phyloP scores from a whole-genome alignment of 2,113 vertebrate species.

The Coturnix japonica region DNA sequence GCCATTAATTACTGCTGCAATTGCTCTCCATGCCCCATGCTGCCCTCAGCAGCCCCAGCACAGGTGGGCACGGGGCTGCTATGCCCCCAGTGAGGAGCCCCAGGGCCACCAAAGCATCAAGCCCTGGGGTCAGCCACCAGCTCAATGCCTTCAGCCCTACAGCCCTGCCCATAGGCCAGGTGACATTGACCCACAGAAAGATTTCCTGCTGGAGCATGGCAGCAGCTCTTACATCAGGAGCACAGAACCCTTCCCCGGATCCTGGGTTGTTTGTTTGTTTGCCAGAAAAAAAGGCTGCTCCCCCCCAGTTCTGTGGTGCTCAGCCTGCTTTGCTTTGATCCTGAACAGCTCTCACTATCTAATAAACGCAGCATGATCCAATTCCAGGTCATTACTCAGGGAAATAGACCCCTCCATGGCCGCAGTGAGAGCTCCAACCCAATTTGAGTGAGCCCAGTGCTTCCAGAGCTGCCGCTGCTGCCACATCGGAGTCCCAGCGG shows the following conservation, averaged over 20 bases:
- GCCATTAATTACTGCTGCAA: not conserved
- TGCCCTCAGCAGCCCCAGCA: not conserved
- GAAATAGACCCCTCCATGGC: conserved; percentile 47
- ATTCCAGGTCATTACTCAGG: conserved; percentile 73
- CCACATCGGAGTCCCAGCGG: not conserved
- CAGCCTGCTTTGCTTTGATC: conserved; percentile 28
- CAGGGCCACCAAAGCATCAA: not conserved
- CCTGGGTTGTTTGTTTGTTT: not conserved
- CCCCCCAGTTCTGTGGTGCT: not conserved
- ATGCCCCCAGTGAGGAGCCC: not conserved
- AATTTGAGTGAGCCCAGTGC: conserved; percentile 26
- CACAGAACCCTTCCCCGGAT: not conserved
- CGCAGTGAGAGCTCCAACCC: conserved; percentile 24
- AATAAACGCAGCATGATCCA: conserved; percentile 6
- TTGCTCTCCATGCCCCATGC: not conserved
- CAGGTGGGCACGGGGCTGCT: rapidly evolving
- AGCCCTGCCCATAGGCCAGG: too few species aligned
- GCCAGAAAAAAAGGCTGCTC: not conserved
- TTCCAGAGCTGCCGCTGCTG: not conserved
- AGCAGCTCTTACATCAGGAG: not conserved
- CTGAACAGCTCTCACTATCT: not conserved
- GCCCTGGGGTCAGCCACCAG: too few species aligned
- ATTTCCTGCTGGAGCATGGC: rapidly evolving
- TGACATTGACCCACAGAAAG: too few species aligned
- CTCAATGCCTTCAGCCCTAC: too few species aligned